Evolutionary conservation across 2,888 invertebrate species (phyloP).

Genomic region (Nebria brevicollis): DNA sequence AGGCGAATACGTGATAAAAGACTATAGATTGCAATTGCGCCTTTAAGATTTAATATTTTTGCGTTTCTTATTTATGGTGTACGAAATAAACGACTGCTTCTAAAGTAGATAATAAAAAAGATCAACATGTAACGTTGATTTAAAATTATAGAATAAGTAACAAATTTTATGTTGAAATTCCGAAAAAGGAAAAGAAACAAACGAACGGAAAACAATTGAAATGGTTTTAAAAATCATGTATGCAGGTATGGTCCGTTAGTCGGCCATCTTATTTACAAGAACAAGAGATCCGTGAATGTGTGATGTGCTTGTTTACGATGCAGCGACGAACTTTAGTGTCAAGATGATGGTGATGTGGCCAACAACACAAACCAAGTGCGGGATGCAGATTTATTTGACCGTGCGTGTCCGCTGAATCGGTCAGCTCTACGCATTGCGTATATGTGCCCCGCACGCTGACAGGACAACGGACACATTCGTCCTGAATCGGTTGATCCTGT

Average conservation of each 20-base stretch:
- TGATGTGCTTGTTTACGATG: conserved; percentile 7
- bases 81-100: too few species aligned
- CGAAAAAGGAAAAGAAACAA: not conserved
- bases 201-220: not conserved
- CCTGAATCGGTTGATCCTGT: conserved; percentile 30
- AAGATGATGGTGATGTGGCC: conserved; percentile 37
- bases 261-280: conserved; percentile 7
- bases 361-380: conserved; percentile 10
- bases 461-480: conserved; percentile 41
- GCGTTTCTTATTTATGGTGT: too few species aligned
- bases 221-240: not conserved
- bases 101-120: too few species aligned
- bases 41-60: too few species aligned
- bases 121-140: too few species aligned
- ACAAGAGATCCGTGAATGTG: not conserved
- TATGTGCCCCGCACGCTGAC: conserved; percentile 14
- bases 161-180: not conserved
- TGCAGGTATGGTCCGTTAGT: conserved; percentile 2
- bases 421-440: conserved; percentile 16
- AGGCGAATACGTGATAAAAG: not conserved
- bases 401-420: conserved; percentile 18
- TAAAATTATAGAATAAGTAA: not conserved
- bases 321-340: conserved; percentile 27
- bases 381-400: conserved; percentile 37
- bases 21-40: too few species aligned